Percentiles rank a stretch among this genome's conserved stretches.
phyloP scores from a whole-genome alignment of 2,797 vertebrate species.

The Microchirus variegatus region DNA sequence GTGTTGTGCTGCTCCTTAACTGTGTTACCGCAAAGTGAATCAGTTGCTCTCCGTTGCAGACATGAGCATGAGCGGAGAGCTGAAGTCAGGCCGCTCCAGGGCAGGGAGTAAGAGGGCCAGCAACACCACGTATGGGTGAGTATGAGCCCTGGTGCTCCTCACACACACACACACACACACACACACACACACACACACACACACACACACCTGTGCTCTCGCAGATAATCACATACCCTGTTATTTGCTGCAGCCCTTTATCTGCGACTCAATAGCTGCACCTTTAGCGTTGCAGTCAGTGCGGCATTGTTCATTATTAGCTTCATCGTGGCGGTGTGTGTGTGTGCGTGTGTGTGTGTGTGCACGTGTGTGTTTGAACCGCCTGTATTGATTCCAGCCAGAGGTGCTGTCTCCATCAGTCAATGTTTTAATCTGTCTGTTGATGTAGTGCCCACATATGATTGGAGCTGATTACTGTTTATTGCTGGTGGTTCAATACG shows the following conservation, averaged over 20 bases:
- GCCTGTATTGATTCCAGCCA: slow-evolving; percentile 67
- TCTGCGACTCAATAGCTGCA: slow-evolving; percentile 52
- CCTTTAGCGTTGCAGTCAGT: slow-evolving; percentile 60
- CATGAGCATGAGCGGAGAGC: slow-evolving; percentile 84
- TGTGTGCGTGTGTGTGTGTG: no score
- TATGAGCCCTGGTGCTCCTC: slow-evolving; percentile 13
- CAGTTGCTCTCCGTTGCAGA: slow-evolving; percentile 72
- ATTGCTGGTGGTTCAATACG: slow-evolving; percentile 46
- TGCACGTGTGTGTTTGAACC: background rate
- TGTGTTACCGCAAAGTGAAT: slow-evolving; percentile 53
- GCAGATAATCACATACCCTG: slow-evolving; percentile 40
- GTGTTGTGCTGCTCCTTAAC: slow-evolving; percentile 18
- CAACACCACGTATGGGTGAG: slow-evolving; percentile 82
- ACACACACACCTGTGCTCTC: slow-evolving; percentile 14
- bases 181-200: slow-evolving; percentile 9
- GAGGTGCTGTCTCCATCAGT: slow-evolving; percentile 61
- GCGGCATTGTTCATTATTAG: slow-evolving; percentile 64
- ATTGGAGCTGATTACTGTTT: slow-evolving; percentile 59
- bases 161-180: slow-evolving; percentile 6
- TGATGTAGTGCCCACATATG: slow-evolving; percentile 59
- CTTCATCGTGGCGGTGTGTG: slow-evolving; percentile 46
- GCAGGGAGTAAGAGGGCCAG: slow-evolving; percentile 79
- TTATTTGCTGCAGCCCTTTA: slow-evolving; percentile 62
- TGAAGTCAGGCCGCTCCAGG: slow-evolving; percentile 82
- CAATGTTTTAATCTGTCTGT: slow-evolving; percentile 70